A percentile compares a stretch with the other conserved stretches of the same genome.
Conservation (phyloP, 2,888 invertebrate genomes). For the Meghimatium bilineatum region DNA sequence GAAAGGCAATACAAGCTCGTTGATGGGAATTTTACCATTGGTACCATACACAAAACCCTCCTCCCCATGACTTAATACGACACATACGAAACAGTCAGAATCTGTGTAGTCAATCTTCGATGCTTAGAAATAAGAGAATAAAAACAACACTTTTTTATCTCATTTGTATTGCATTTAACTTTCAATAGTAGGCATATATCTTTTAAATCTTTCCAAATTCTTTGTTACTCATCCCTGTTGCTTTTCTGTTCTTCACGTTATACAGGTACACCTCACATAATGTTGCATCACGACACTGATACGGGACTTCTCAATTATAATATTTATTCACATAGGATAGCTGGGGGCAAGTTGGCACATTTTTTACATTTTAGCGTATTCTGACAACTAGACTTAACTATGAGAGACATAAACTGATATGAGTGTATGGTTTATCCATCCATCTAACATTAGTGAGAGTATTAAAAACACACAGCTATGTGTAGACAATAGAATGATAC, state of each 20-base stretch:
- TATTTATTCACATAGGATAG: too few relatives aligned
- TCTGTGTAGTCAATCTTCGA: slow-evolving; percentile 87
- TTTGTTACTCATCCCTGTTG: background rate
- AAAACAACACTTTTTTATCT: background rate
- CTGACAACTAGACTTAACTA: too few relatives aligned
- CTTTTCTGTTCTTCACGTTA: background rate
- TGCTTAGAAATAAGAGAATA: slow-evolving; percentile 79
- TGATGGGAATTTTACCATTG: slow-evolving; percentile 89
- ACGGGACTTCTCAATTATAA: too few relatives aligned
- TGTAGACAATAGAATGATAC: too few relatives aligned
- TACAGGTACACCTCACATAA: background rate
- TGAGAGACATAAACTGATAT: too few relatives aligned
- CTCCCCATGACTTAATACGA: slow-evolving; percentile 93
- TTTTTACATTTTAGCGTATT: too few relatives aligned
- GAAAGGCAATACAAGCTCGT: slow-evolving; percentile 83
- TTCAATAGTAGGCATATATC: background rate
- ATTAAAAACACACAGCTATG: too few relatives aligned
- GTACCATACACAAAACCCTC: slow-evolving; percentile 90
- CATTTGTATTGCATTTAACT: background rate
- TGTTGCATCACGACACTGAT: too few relatives aligned
- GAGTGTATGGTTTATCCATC: too few relatives aligned
- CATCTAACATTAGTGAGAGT: too few relatives aligned
- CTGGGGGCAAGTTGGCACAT: too few relatives aligned
- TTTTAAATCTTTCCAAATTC: background rate
- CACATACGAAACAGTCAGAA: slow-evolving; percentile 89